Conservation (phyloP, 2,113 vertebrate species). For the Zeus faber region DNA sequence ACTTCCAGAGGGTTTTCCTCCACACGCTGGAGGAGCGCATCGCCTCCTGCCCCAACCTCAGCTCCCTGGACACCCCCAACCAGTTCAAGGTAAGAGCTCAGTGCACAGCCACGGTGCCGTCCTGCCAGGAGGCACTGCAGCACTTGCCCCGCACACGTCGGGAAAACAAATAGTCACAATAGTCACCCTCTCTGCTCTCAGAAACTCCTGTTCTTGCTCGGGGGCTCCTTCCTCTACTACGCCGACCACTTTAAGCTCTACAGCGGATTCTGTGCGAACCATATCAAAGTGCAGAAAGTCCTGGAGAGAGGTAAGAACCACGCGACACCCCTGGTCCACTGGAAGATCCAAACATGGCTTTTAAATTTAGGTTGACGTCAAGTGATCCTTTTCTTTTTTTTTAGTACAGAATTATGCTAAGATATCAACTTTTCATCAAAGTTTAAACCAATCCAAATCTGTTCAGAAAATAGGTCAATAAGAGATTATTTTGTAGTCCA, state of each 20-base stretch:
- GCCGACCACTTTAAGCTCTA: slow-evolving; percentile 91
- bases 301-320: slow-evolving; percentile 81
- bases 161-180: no score
- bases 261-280: slow-evolving; percentile 89
- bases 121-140: background rate
- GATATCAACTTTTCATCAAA: no score
- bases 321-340: background rate
- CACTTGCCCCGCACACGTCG: no score
- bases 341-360: background rate
- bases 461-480: no score
- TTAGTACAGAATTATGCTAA: no score
- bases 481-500: no score
- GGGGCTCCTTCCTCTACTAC: slow-evolving; percentile 88
- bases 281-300: slow-evolving; percentile 90
- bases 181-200: slow-evolving; percentile 55
- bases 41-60: slow-evolving; percentile 87
- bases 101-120: no score
- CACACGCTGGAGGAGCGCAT: slow-evolving; percentile 94
- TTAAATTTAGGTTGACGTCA: no score
- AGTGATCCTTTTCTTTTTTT: no score
- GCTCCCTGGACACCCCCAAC: slow-evolving; percentile 84
- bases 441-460: no score
- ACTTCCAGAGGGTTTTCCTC: slow-evolving; percentile 96
- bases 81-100: slow-evolving; percentile 86
- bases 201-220: slow-evolving; percentile 86